Evolutionary conservation across 2,797 vertebrate species (phyloP), one percentile per base, ranked within the genome.

Genomic region (Xenops minutus): DNA sequence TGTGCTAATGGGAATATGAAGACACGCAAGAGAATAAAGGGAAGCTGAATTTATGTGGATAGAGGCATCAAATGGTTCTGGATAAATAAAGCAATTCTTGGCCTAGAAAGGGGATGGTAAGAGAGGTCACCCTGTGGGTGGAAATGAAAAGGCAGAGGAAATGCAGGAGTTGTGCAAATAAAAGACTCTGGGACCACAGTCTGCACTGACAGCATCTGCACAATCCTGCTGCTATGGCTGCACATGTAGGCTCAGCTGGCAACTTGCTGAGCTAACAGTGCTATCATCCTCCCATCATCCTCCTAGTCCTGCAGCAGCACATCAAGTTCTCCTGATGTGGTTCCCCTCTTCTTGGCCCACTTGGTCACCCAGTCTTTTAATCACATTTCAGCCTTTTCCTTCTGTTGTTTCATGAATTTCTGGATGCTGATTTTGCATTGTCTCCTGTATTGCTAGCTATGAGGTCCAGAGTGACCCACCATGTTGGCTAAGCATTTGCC

Each of bases 1-100:
- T 81, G 54, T 29, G 76, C 88, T 95, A 85, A 92, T 66, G 85
- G 89, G 75, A 96, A 81, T 77, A 87, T 78, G 76, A 80, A 90
- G 67, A 93, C 89, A 76, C 51, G 39, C n/a, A 81, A 44, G 79
- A 77, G 62, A 86, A 87, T 68, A 88, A 92, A 94, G 49, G 36
- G 48, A 89, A 88, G 36, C 36, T 48, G 87, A 85, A 81, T 80
- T 92, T 74, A 76, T 83, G 54, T 69, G 79, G 63, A 56, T 71
- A 85, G 69, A 44, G 59, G 69, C 66, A 78, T 83, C 58, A 93
- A 72, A 72, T 84, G 49, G 54, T 26, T 44, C 73, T 67, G 63
- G 71, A 76, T 46, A 90, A 88, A 95, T 36, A 85, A 88, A 90
- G 37, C 16, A 15, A 86, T 95, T 92, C 54, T 88, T 94, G 67